Conservation (phyloP, 2,113 vertebrate genomes). For the Lophochroa leadbeateri region DNA sequence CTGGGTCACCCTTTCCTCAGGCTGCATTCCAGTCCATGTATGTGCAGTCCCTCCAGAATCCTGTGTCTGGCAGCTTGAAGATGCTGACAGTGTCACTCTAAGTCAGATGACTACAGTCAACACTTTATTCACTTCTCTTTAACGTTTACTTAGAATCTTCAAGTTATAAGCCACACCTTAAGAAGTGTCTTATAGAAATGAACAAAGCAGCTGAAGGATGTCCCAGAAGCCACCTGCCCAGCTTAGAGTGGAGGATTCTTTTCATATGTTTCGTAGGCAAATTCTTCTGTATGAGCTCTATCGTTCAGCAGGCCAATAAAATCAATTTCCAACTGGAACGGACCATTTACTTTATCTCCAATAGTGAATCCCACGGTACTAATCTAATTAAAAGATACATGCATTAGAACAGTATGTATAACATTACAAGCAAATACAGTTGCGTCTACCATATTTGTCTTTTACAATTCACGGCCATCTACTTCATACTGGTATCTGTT, state of each 20-base stretch:
- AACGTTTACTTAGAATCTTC: neutral
- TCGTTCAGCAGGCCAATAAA: constrained; percentile 87
- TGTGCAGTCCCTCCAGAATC: neutral
- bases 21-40: neutral
- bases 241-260: constrained; percentile 62
- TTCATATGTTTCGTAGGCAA: constrained; percentile 89
- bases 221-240: neutral
- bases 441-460: accelerated
- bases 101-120: neutral
- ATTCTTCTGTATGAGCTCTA: constrained; percentile 87
- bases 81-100: neutral
- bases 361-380: constrained; percentile 90
- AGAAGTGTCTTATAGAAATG: neutral
- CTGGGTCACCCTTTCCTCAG: neutral
- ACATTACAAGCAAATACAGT: neutral
- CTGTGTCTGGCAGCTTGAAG: neutral
- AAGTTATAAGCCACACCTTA: neutral
- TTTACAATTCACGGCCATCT: neutral
- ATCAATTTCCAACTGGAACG: constrained; percentile 93
- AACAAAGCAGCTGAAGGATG: neutral
- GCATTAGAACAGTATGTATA: neutral
- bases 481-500: neutral
- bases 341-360: constrained; percentile 89
- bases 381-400: constrained; percentile 72
- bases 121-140: neutral